Evolutionary conservation across 2,888 invertebrate species (phyloP), one percentile per base, ranked within the genome.

Genomic region (Augochlorella aurata): DNA sequence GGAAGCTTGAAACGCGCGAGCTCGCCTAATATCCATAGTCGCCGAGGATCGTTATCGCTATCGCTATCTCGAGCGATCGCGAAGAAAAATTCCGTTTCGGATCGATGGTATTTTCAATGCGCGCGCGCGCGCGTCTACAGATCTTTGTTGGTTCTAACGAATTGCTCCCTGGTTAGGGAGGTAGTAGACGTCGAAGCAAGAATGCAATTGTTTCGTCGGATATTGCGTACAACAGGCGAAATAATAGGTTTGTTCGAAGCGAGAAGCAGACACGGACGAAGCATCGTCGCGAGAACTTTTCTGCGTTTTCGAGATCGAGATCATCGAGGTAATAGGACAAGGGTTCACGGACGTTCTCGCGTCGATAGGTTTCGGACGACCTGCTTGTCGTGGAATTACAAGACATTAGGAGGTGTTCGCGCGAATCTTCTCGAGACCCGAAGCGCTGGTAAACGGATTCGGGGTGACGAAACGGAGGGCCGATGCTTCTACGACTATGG

Each of bases 151-250:
- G 69, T 52, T 66, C 47, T 79, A 82, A 82, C 79, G 82, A 82
- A 82, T 70, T 50, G 76, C 69, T 82, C 81, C 82, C 82, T 82
- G 76, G 70, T 82, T 83, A 83, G 63, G 12, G 72, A n/a, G n/a
- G n/a, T n/a, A n/a, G n/a, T n/a, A n/a, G n/a, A n/a, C n/a, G n/a
- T n/a, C n/a, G n/a, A n/a, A n/a, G n/a, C n/a, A n/a, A n/a, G n/a
- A n/a, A n/a, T n/a, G n/a, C n/a, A n/a, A n/a, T n/a, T n/a, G n/a
- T n/a, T n/a, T n/a, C n/a, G n/a, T n/a, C n/a, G n/a, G n/a, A n/a
- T n/a, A n/a, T n/a, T n/a, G n/a, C n/a, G n/a, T n/a, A n/a, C n/a
- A n/a, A n/a, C n/a, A n/a, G n/a, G n/a, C n/a, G n/a, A n/a, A n/a
- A n/a, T n/a, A n/a, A n/a, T n/a, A n/a, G n/a, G n/a, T n/a, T n/a